These are phyloP conservation scores for Hylaeus volcanicus DNA, from an alignment of 1,140 invertebrate genomes.

Conservation along the genomic window DNA sequence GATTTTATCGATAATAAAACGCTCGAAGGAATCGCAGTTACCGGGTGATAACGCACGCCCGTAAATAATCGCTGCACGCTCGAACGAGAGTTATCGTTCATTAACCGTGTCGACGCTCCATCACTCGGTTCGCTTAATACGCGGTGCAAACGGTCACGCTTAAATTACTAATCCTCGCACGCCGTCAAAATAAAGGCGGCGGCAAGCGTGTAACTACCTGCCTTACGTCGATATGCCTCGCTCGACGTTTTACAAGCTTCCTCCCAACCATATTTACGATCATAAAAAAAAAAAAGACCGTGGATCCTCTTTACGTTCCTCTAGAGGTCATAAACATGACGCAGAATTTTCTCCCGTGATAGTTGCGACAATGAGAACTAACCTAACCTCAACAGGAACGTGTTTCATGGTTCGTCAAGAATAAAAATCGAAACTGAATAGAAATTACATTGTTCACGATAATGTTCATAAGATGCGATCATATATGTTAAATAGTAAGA, in stretches of 20 bases:
- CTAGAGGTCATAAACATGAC: too few relatives aligned
- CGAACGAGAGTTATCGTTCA: neutral
- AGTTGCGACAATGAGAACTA: too few relatives aligned
- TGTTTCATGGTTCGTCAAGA: too few relatives aligned
- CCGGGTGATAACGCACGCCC: neutral
- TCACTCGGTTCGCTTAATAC: neutral
- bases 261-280: constrained; percentile 6
- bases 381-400: too few relatives aligned
- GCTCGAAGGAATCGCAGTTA: neutral
- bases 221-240: neutral
- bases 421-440: too few relatives aligned
- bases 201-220: constrained; percentile 29
- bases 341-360: too few relatives aligned
- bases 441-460: too few relatives aligned
- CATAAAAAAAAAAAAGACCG: constrained; percentile 15
- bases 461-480: too few relatives aligned
- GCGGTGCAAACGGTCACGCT: neutral
- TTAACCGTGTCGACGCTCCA: neutral
- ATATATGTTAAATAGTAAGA: too few relatives aligned
- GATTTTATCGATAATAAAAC: constrained; percentile 32
- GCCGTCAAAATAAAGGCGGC: constrained; percentile 7
- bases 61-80: constrained; percentile 13
- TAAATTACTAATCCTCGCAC: constrained; percentile 26
- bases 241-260: constrained; percentile 17
- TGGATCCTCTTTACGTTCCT: neutral